phyloP scores from a whole-genome alignment of 2,797 vertebrate species.

The Nannoperca australis region DNA sequence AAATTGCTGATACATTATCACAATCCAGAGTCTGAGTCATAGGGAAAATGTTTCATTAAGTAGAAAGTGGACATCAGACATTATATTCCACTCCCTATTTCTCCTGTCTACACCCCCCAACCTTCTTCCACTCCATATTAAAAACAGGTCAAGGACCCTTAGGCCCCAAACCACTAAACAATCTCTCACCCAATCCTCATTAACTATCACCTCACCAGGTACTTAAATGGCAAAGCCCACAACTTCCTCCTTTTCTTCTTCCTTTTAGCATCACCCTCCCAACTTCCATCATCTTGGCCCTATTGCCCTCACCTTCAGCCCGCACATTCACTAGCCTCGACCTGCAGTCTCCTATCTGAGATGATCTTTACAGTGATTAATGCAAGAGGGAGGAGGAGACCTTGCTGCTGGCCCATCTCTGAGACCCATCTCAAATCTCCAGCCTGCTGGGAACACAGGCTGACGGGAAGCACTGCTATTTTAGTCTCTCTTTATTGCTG shows the following conservation, averaged over 20 bases:
- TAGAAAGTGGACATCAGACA: slow-evolving; percentile 25
- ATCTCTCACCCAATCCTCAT: slow-evolving; percentile 41
- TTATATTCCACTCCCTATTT: slow-evolving; percentile 15
- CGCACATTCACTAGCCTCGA: slow-evolving; percentile 49
- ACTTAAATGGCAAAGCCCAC: slow-evolving; percentile 33
- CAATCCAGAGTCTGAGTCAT: slow-evolving; percentile 2
- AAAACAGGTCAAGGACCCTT: slow-evolving; percentile 49
- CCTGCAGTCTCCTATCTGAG: slow-evolving; percentile 63
- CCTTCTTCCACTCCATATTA: slow-evolving; percentile 35
- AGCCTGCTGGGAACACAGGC: slow-evolving; percentile 44
- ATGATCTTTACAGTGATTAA: slow-evolving; percentile 85
- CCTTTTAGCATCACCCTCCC: slow-evolving; percentile 20
- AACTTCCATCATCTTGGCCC: slow-evolving; percentile 57
- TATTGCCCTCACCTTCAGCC: slow-evolving; percentile 62
- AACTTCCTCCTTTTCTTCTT: slow-evolving; percentile 5
- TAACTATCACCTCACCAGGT: slow-evolving; percentile 36
- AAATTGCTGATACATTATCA: slow-evolving; percentile 4
- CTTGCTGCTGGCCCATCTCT: slow-evolving; percentile 70
- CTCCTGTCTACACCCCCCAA: background rate
- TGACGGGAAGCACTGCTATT: slow-evolving; percentile 56
- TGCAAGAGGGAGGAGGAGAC: slow-evolving; percentile 78
- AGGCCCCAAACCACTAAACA: slow-evolving; percentile 22
- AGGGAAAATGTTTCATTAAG: slow-evolving; percentile 29
- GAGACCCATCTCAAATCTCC: slow-evolving; percentile 56
- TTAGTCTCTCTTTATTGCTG: slow-evolving; percentile 49